A percentile compares a stretch with the other conserved stretches of the same genome.
Evolutionary conservation across 1,140 invertebrate species (phyloP).

Genomic region (Archegozetes longisetosus): DNA sequence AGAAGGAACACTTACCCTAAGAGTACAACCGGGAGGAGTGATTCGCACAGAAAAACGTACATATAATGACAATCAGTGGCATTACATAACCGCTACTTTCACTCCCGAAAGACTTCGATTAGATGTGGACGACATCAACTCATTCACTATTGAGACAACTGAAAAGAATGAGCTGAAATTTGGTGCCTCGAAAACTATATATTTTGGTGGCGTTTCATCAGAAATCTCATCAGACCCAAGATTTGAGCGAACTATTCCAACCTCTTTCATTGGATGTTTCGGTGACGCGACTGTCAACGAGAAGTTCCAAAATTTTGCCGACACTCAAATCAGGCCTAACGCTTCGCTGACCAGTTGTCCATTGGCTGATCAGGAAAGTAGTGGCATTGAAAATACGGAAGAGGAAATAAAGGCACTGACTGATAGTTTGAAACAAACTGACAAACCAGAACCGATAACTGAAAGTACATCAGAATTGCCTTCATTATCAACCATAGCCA

Average conservation of each 20-base stretch:
- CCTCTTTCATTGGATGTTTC: conserved; percentile 60
- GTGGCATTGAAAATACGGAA: conserved; percentile 4
- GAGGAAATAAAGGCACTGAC: background rate
- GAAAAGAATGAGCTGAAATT: background rate
- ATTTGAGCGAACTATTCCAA: conserved; percentile 27
- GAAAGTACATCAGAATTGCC: background rate
- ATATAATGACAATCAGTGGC: conserved; percentile 81
- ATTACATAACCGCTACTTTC: conserved; percentile 67
- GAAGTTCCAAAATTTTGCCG: conserved; percentile 59
- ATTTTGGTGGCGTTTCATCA: conserved; percentile 62
- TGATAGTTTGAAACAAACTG: background rate
- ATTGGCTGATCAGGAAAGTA: conserved; percentile 20
- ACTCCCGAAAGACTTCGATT: conserved; percentile 41
- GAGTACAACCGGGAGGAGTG: conserved; percentile 34
- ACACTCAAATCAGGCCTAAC: conserved; percentile 42
- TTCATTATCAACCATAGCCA: background rate
- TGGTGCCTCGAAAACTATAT: conserved; percentile 35
- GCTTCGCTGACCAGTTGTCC: conserved; percentile 50
- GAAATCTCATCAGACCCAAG: conserved; percentile 30
- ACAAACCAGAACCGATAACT: background rate
- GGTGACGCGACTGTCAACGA: conserved; percentile 71
- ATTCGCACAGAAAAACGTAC: conserved; percentile 35
- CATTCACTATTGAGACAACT: background rate
- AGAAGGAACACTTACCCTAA: conserved; percentile 49
- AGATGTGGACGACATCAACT: conserved; percentile 57